phyloP scores from a whole-genome alignment of 2,113 vertebrate genomes.

The Setophaga kirtlandii region DNA sequence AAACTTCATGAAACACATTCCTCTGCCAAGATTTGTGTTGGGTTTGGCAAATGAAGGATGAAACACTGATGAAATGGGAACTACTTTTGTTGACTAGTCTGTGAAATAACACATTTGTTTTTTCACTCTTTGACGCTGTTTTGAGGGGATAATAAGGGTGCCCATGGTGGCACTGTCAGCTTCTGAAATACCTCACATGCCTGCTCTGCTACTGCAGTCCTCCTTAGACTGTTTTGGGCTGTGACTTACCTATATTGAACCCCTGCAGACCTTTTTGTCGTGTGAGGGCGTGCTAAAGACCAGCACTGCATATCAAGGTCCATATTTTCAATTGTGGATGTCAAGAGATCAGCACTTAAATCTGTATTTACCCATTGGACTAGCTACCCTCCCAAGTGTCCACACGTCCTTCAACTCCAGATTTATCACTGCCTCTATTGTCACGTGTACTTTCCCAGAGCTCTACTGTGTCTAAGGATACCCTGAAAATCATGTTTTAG shows the following conservation, averaged over 20 bases:
- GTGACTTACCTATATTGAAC: not conserved
- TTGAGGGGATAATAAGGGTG: not conserved
- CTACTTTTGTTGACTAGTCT: not conserved
- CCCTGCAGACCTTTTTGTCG: not conserved
- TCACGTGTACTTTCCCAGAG: not conserved
- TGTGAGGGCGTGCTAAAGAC: not conserved
- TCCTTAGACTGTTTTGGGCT: not conserved
- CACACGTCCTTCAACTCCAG: not conserved
- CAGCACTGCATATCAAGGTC: not conserved
- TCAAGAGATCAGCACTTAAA: not conserved
- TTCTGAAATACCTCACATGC: not conserved
- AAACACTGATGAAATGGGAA: constrained; percentile 1
- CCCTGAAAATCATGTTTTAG: not conserved
- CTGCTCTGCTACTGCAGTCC: not conserved
- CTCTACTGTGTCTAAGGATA: not conserved
- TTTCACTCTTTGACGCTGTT: not conserved
- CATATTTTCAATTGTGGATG: not conserved
- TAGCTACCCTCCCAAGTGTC: not conserved
- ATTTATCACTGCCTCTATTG: not conserved
- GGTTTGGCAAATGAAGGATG: not conserved
- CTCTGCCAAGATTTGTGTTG: constrained; percentile 15
- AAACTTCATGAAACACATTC: constrained; percentile 23
- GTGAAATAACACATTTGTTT: not conserved
- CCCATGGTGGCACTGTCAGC: rapidly evolving
- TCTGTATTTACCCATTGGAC: not conserved